These are phyloP conservation scores for Portunus trituberculatus DNA, from an alignment of 1,140 invertebrate species.

Conservation along the genomic window DNA sequence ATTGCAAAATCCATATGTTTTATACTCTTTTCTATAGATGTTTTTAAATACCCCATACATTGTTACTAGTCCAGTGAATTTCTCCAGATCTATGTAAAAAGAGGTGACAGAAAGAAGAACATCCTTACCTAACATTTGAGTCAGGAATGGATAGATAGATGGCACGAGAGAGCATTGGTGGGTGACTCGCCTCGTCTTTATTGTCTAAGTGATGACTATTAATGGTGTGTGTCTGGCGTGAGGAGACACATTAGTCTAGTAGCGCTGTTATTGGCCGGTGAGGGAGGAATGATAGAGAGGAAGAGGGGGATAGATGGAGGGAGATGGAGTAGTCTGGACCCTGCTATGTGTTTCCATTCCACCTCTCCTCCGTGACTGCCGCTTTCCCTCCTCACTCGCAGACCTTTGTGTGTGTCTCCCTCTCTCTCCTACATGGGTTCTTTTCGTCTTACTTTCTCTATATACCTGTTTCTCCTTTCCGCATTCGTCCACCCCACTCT, in stretches of 20 bases:
- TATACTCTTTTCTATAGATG: no score
- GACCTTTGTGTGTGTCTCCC: no score
- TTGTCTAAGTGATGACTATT: constrained; percentile 14
- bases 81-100: no score
- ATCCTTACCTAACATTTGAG: no score
- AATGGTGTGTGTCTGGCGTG: neutral
- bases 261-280: neutral
- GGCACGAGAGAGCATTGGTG: no score
- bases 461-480: neutral
- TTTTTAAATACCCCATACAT: no score
- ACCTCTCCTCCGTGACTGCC: neutral
- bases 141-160: no score
- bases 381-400: neutral
- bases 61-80: no score
- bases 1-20: no score
- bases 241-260: neutral
- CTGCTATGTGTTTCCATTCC: neutral
- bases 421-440: neutral
- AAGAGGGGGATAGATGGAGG: neutral
- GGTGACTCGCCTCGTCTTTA: neutral
- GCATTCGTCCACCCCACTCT: no score
- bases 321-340: neutral
- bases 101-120: no score
- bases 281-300: neutral
- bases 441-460: neutral